Evolutionary conservation across 2,113 vertebrate species (phyloP), one percentile per base, ranked within the genome.

Genomic region (Girardinichthys multiradiatus): DNA sequence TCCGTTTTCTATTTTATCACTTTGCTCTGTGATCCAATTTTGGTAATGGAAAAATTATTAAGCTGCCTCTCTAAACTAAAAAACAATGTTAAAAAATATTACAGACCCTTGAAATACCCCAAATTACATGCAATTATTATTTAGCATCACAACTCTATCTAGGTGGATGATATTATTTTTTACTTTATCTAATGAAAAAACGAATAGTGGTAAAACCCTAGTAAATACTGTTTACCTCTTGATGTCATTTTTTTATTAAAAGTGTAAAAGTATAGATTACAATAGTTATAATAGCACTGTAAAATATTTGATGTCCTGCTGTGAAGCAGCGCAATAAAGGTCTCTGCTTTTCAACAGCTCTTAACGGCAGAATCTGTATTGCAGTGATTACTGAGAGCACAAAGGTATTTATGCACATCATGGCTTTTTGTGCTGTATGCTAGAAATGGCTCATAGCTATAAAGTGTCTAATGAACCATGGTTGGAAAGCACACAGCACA

Each of bases 401-500:
- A 39, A 68, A 78, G 72, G 81, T 69, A 77, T 87, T 81, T 68
- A 78, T 70, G 75, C 82, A 76, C 84, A 86, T 69, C 80, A 77
- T 84, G 81, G 39, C 70, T 70, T 78, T 82, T 51, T 77, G 78
- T 70, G 29, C 70, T 67, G 57, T 11, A 51, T 62, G 42, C 14
- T 72, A 67, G 76, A 78, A 88, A 84, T 73, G 70, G 31, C 70
- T 84, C 26, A 60, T 28, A 72, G 81, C 73, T 74, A 64, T 72
- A 21, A 6, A 77, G 62, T 61, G 59, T 60, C 68, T 77, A 84
- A 81, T 77, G 64, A 87, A 70, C 74, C 57, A 76, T 84, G 28
- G 59, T 68, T 67, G 61, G 37, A 71, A 75, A 33, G 60, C 76
- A 48, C 13, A 74, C 39, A 57, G 69, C 37, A 24, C 67, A 39